A percentile compares a stretch with the other conserved stretches of the same genome.
These are phyloP conservation scores for Vireo altiloquus DNA, from an alignment of 2,113 vertebrate genomes.

Conservation along the genomic window DNA sequence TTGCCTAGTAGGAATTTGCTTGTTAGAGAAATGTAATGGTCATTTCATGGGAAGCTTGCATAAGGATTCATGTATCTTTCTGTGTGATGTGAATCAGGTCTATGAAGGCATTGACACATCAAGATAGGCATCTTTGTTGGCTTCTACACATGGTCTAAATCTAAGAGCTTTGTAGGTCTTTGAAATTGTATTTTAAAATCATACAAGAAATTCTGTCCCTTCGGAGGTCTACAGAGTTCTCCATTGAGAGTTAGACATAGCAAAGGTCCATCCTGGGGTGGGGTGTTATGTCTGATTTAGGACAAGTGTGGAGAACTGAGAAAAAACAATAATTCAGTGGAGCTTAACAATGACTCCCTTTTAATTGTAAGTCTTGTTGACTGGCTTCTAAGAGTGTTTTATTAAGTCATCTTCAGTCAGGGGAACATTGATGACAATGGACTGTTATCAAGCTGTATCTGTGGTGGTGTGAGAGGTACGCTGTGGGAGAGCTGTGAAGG, in stretches of 20 bases:
- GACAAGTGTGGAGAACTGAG: background rate
- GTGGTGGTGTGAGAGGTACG: constrained; percentile 3
- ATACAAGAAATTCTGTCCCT: background rate
- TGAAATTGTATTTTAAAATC: background rate
- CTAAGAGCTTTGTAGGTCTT: background rate
- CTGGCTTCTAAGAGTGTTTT: constrained; percentile 17
- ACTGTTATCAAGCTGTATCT: background rate
- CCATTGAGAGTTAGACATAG: background rate
- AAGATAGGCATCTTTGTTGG: background rate
- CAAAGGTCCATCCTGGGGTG: background rate
- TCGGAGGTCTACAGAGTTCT: background rate
- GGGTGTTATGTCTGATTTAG: background rate
- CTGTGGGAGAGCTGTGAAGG: constrained; percentile 44
- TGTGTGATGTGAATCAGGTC: background rate
- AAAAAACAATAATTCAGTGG: background rate
- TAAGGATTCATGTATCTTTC: background rate
- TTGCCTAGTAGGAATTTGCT: background rate
- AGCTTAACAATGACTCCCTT: background rate
- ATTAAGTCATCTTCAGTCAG: constrained; percentile 32
- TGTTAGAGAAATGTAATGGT: background rate
- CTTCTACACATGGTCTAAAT: background rate
- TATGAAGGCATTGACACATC: background rate
- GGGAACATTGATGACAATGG: background rate
- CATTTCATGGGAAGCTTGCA: background rate
- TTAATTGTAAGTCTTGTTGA: background rate